Conservation (phyloP, 2,888 invertebrate species). For the Harpalus rufipes region DNA sequence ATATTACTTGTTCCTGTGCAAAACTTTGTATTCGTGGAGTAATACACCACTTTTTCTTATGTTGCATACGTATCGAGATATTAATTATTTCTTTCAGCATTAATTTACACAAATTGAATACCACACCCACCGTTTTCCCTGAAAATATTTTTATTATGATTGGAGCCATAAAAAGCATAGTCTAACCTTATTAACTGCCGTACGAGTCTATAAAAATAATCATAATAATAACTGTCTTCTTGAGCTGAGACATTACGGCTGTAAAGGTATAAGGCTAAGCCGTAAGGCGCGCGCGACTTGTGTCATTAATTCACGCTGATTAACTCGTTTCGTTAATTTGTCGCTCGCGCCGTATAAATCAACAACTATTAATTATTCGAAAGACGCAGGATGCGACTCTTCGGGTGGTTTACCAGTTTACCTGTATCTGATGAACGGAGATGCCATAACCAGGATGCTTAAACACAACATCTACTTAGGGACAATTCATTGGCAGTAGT, state of each 20-base stretch:
- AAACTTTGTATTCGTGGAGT: no score
- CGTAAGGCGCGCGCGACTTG: constrained; percentile 34
- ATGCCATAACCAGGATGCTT: constrained; percentile 15
- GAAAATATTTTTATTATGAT: constrained; percentile 55
- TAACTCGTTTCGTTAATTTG: constrained; percentile 66
- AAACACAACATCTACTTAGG: not conserved
- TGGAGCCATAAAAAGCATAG: constrained; percentile 46
- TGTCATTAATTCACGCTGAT: constrained; percentile 64
- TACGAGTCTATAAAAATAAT: constrained; percentile 56
- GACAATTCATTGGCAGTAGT: not conserved
- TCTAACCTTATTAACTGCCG: constrained; percentile 32
- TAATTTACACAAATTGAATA: constrained; percentile 7
- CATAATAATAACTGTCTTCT: constrained; percentile 56
- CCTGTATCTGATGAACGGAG: constrained; percentile 23
- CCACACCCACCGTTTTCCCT: constrained; percentile 32
- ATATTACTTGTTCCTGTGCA: no score
- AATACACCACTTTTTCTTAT: no score
- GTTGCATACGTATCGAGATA: no score
- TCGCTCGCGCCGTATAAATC: constrained; percentile 59
- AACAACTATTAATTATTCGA: constrained; percentile 62
- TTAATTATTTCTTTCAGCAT: constrained; percentile 8
- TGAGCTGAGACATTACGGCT: constrained; percentile 49
- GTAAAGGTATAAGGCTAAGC: constrained; percentile 28
- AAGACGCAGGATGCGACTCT: constrained; percentile 26
- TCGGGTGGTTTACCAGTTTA: constrained; percentile 47